Evolutionary conservation across 2,888 invertebrate species (phyloP).

Genomic region (Campoplex capitator): DNA sequence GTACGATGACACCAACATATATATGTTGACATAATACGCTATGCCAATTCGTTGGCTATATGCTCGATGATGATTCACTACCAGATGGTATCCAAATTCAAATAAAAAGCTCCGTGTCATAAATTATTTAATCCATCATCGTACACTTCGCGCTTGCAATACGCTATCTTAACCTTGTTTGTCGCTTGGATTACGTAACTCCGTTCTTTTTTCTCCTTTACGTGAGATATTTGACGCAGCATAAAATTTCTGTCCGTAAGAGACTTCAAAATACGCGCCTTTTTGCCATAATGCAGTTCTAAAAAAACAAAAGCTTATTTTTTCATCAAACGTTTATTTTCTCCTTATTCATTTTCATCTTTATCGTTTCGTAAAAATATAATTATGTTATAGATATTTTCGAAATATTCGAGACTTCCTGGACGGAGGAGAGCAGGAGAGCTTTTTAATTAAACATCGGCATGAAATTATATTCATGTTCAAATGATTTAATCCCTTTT

Average conservation of each 20-base stretch:
- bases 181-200: neutral
- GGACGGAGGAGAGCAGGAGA: too few relatives aligned
- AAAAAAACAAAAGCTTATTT: neutral
- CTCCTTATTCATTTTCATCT: neutral
- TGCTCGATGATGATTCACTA: slow-evolving; percentile 53
- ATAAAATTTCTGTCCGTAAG: neutral
- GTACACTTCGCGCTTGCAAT: neutral
- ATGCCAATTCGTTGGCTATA: neutral
- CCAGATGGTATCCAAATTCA: slow-evolving; percentile 49
- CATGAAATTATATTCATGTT: neutral
- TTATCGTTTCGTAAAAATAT: neutral
- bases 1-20: slow-evolving; percentile 12
- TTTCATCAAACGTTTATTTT: neutral
- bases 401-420: too few relatives aligned
- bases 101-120: slow-evolving; percentile 28
- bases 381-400: too few relatives aligned
- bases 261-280: neutral
- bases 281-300: neutral
- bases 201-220: neutral
- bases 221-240: neutral
- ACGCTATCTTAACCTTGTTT: neutral
- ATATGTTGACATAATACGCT: slow-evolving; percentile 13
- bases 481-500: neutral
- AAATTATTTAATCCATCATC: neutral
- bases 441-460: neutral